Percentiles rank a stretch among this genome's conserved stretches.
Conservation (phyloP, 2,888 invertebrate genomes). For the Diaprepes abbreviatus region DNA sequence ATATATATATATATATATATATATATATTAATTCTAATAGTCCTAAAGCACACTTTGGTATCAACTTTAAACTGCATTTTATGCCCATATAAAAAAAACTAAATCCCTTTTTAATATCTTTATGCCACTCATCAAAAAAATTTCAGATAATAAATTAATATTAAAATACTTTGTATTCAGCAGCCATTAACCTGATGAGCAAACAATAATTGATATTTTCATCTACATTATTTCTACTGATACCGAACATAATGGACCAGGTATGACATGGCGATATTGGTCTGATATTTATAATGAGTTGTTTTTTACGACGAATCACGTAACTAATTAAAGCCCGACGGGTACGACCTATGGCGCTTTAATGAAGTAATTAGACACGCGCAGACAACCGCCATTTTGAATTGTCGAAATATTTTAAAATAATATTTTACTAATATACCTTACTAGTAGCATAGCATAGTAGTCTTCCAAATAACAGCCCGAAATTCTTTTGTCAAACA, state of each 20-base stretch:
- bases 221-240: slow-evolving; percentile 9
- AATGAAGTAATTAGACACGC: slow-evolving; percentile 45
- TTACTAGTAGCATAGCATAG: no score
- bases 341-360: slow-evolving; percentile 48
- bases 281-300: slow-evolving; percentile 54
- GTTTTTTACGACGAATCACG: slow-evolving; percentile 61
- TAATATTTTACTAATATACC: no score
- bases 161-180: slow-evolving; percentile 11
- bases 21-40: no score
- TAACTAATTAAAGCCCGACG: slow-evolving; percentile 60
- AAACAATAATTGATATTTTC: slow-evolving; percentile 23
- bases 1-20: no score
- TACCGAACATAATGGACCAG: slow-evolving; percentile 36
- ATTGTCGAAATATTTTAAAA: slow-evolving; percentile 12
- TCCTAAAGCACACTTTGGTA: no score
- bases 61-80: no score
- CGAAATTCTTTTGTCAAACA: no score
- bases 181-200: slow-evolving; percentile 2
- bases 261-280: slow-evolving; percentile 42
- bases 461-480: no score
- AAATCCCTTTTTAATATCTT: no score
- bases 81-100: no score
- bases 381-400: slow-evolving; percentile 34
- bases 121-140: background rate
- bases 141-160: background rate